Evolutionary conservation across 2,888 invertebrate species (phyloP).

Genomic region (Litoditis marina): DNA sequence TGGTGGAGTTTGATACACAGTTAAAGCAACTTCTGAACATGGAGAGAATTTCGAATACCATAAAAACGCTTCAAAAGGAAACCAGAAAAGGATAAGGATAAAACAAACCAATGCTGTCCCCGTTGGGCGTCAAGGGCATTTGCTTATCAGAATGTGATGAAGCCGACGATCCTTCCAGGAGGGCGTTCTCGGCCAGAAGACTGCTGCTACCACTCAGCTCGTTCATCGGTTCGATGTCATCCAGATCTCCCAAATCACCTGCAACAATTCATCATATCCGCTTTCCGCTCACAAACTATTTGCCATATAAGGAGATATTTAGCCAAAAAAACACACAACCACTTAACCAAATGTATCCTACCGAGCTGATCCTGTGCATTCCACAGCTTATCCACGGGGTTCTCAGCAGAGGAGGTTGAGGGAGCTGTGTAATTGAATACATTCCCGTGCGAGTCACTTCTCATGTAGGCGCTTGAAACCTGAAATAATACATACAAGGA

Average conservation of each 20-base stretch:
- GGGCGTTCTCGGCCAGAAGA: not conserved
- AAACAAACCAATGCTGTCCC: slow-evolving; percentile 12
- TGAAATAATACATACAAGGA: too few relatives aligned
- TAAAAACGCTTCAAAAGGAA: too few relatives aligned
- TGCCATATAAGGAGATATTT: not conserved
- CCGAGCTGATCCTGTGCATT: not conserved
- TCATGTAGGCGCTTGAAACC: slow-evolving; percentile 5
- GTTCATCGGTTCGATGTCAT: slow-evolving; percentile 31
- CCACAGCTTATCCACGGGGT: slow-evolving; percentile 8
- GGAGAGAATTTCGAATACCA: too few relatives aligned
- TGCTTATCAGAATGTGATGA: not conserved
- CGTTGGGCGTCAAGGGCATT: slow-evolving; percentile 11
- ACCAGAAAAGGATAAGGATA: too few relatives aligned
- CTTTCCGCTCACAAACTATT: not conserved
- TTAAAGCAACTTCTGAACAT: too few relatives aligned
- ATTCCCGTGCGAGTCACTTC: slow-evolving; percentile 14
- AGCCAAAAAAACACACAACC: too few relatives aligned
- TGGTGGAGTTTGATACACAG: too few relatives aligned
- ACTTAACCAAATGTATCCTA: not conserved
- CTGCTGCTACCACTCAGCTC: slow-evolving; percentile 6
- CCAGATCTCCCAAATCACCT: slow-evolving; percentile 30
- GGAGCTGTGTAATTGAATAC: slow-evolving; percentile 4
- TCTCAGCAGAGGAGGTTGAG: not conserved
- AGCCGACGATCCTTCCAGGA: slow-evolving; percentile 5
- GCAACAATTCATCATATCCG: not conserved